Evolutionary conservation across 2,113 vertebrate genomes (phyloP).

Genomic region (Enhydra lutris): DNA sequence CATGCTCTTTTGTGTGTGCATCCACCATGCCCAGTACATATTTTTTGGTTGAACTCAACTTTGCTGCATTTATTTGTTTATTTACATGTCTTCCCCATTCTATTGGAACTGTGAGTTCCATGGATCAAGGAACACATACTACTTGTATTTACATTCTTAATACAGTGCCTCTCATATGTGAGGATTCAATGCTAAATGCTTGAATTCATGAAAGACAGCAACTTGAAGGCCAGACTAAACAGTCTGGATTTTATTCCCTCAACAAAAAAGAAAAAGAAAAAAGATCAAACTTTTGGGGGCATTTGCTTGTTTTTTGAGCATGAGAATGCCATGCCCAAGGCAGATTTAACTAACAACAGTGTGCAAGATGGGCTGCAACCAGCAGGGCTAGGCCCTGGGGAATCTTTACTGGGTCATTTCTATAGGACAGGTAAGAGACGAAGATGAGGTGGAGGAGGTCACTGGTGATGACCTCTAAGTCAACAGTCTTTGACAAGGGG

Average conservation of each 20-base stretch:
- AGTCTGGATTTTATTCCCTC: conserved; percentile 22
- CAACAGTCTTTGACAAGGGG: background rate
- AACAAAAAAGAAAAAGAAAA: background rate
- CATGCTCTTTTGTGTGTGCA: background rate
- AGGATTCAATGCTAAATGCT: conserved; percentile 10
- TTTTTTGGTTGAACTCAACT: conserved; percentile 14
- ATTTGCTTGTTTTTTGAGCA: background rate
- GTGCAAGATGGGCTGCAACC: background rate
- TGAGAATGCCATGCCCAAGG: background rate
- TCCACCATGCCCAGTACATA: background rate
- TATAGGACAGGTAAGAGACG: background rate
- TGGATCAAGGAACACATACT: background rate
- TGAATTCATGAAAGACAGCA: conserved; percentile 48
- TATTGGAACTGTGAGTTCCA: background rate
- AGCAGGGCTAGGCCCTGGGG: background rate
- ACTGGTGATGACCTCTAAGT: background rate
- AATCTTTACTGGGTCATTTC: background rate
- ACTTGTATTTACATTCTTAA: conserved; percentile 41
- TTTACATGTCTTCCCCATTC: background rate
- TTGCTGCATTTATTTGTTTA: background rate
- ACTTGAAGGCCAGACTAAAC: conserved; percentile 46
- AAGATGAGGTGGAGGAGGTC: background rate
- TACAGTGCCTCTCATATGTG: background rate
- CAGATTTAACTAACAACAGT: background rate
- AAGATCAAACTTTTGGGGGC: background rate